Evolutionary conservation across 2,113 vertebrate species (phyloP).

Genomic region (Lontra canadensis): DNA sequence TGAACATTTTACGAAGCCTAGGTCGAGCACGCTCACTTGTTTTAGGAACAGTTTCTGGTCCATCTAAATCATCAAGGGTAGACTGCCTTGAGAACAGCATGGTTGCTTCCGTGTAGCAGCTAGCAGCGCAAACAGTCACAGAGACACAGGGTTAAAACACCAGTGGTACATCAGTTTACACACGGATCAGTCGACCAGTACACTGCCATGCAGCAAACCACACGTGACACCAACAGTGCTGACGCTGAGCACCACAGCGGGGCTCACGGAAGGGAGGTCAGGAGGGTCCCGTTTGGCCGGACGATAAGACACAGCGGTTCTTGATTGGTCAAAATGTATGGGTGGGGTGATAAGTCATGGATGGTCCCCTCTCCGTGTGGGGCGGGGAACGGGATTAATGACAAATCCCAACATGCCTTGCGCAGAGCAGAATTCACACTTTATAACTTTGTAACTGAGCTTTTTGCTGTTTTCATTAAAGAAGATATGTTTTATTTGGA

Average conservation of each 20-base stretch:
- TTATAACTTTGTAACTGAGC: background rate
- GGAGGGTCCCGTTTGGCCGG: slow-evolving; percentile 60
- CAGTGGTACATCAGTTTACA: slow-evolving; percentile 57
- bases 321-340: background rate
- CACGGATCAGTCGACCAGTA: slow-evolving; percentile 65
- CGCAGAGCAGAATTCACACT: background rate
- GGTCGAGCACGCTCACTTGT: slow-evolving; percentile 98
- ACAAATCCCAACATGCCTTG: background rate
- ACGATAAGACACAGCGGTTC: background rate
- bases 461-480: background rate
- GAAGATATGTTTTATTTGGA: background rate
- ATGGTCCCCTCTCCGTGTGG: background rate
- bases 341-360: background rate
- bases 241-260: slow-evolving; percentile 21
- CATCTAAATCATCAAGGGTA: slow-evolving; percentile 98
- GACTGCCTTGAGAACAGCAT: slow-evolving; percentile 98
- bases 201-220: slow-evolving; percentile 83
- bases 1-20: slow-evolving; percentile 96
- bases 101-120: slow-evolving; percentile 97
- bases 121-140: slow-evolving; percentile 91
- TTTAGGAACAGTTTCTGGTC: slow-evolving; percentile 94
- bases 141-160: slow-evolving; percentile 86
- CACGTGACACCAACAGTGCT: background rate
- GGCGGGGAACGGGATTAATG: background rate
- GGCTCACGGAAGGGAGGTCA: slow-evolving; percentile 51